phyloP scores from a whole-genome alignment of 1,140 invertebrate species.

The Drepana arcuata region DNA sequence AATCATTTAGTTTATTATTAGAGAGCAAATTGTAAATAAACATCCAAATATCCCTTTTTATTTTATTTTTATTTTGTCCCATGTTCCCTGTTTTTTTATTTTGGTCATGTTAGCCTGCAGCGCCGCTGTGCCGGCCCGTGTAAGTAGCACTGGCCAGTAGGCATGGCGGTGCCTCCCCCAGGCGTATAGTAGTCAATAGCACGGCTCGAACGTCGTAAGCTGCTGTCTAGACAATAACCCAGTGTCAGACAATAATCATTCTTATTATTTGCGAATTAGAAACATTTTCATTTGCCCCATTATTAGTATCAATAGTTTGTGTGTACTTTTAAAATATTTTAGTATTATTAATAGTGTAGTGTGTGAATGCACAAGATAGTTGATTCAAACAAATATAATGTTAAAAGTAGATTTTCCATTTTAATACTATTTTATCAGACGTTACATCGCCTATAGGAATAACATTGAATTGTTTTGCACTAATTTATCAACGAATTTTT shows the following conservation, averaged over 20 bases:
- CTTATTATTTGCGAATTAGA: slow-evolving; percentile 58
- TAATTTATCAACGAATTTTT: too few species aligned
- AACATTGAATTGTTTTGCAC: too few species aligned
- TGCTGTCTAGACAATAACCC: slow-evolving; percentile 71
- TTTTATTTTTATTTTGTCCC: slow-evolving; percentile 59
- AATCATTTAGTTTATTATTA: slow-evolving; percentile 63
- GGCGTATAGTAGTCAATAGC: too few species aligned
- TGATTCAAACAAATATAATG: too few species aligned
- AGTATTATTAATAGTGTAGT: background rate
- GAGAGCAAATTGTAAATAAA: slow-evolving; percentile 66
- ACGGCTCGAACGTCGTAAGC: slow-evolving; percentile 48
- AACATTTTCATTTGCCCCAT: slow-evolving; percentile 44
- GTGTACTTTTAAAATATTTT: slow-evolving; percentile 3
- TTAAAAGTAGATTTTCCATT: too few species aligned
- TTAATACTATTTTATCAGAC: too few species aligned
- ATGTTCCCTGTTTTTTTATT: slow-evolving; percentile 18
- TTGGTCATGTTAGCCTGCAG: too few species aligned
- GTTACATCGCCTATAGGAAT: too few species aligned
- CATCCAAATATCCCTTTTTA: slow-evolving; percentile 67
- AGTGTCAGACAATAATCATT: slow-evolving; percentile 71
- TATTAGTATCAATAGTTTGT: slow-evolving; percentile 31
- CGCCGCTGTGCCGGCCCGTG: too few species aligned
- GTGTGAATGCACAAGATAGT: background rate
- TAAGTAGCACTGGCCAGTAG: too few species aligned
- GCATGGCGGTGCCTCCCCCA: too few species aligned